Conservation (phyloP, 2,888 invertebrate genomes). For the Tipula confusa region DNA sequence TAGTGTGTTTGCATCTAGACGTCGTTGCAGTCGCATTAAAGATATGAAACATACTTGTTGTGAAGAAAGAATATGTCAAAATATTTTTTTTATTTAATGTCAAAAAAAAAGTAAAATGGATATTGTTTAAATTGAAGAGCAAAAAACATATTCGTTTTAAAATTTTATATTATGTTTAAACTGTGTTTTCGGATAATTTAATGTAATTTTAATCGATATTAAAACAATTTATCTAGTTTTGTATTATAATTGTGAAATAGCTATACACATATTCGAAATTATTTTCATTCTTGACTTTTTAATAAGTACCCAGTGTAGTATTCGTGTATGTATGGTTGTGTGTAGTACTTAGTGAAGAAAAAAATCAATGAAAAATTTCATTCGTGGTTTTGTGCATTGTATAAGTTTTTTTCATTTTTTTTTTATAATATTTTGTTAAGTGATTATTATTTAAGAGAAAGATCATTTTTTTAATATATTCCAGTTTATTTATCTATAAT, state of each 20-base stretch:
- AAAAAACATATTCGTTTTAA: neutral
- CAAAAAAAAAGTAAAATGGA: conserved; percentile 28
- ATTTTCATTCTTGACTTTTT: neutral
- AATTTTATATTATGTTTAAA: neutral
- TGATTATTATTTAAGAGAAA: conserved; percentile 27
- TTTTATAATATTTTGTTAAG: neutral
- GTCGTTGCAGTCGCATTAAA: neutral
- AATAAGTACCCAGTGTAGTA: neutral
- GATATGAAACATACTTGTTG: conserved; percentile 14
- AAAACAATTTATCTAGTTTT: neutral
- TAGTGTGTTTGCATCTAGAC: neutral
- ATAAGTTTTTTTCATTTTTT: neutral
- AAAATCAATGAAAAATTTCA: conserved; percentile 31
- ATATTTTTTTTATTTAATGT: conserved; percentile 29
- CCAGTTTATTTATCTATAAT: neutral
- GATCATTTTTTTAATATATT: conserved; percentile 4
- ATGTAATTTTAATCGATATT: neutral
- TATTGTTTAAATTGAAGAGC: neutral
- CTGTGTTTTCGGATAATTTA: neutral
- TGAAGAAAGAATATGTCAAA: conserved; percentile 30
- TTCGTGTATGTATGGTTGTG: neutral
- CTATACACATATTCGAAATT: neutral
- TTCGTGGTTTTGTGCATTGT: conserved; percentile 27
- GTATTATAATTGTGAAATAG: neutral
- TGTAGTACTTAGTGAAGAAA: neutral